Percentiles rank a stretch among this genome's conserved stretches.
These are phyloP conservation scores for Eolophus roseicapilla DNA, from an alignment of 2,113 vertebrate species.

Conservation along the genomic window DNA sequence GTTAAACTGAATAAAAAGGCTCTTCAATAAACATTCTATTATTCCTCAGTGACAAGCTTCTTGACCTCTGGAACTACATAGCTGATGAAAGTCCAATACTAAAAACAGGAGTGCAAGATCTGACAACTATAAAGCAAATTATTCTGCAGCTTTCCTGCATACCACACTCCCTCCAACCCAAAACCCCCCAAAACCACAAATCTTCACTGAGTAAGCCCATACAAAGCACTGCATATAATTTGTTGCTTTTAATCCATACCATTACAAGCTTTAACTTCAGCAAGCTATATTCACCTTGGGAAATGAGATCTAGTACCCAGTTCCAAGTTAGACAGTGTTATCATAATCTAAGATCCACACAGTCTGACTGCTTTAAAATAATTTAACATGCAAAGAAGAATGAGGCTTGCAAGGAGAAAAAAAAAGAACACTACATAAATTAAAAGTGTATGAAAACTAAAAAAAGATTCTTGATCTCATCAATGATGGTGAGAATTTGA, in stretches of 20 bases:
- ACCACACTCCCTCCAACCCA: fast-evolving
- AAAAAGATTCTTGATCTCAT: neutral
- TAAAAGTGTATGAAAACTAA: neutral
- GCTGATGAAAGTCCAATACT: neutral
- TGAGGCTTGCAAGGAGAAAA: neutral
- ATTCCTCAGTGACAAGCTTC: neutral
- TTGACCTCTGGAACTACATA: neutral
- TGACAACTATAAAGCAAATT: neutral
- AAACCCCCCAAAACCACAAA: neutral
- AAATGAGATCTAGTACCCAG: neutral
- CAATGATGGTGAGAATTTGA: neutral
- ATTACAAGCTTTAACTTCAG: neutral
- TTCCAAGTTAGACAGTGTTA: neutral
- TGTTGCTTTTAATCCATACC: neutral
- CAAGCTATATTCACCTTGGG: neutral
- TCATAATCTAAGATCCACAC: neutral
- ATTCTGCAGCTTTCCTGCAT: neutral
- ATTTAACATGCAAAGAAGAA: neutral
- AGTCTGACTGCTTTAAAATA: neutral
- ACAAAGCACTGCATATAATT: neutral
- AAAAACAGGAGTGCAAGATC: neutral
- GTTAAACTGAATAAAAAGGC: neutral
- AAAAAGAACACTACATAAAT: neutral
- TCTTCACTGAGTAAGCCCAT: neutral
- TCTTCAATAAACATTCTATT: neutral